Percentiles rank a stretch among this genome's conserved stretches.
Evolutionary conservation across 1,140 invertebrate species (phyloP).

Genomic region (Drosophila sechellia): DNA sequence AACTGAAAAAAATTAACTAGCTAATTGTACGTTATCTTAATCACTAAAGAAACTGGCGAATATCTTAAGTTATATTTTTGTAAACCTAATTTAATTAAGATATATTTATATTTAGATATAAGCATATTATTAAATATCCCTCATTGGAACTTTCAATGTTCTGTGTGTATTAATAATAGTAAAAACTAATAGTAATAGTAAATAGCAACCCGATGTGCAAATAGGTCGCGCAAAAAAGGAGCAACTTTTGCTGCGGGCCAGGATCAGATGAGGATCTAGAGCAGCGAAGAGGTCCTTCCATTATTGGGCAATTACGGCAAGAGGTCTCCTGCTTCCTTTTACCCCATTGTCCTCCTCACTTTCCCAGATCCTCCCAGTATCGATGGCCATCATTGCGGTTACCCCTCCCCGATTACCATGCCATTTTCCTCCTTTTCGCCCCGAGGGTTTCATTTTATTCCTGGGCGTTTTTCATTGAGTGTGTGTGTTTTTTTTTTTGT

Average conservation of each 20-base stretch:
- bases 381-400: conserved; percentile 49
- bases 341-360: conserved; percentile 16
- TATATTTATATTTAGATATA: no score
- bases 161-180: not conserved
- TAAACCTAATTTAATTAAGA: no score
- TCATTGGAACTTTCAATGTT: not conserved
- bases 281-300: conserved; percentile 32
- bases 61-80: no score
- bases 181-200: not conserved
- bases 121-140: no score
- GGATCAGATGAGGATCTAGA: conserved; percentile 30
- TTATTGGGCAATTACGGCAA: conserved; percentile 73
- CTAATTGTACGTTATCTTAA: not conserved
- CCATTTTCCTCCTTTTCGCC: conserved; percentile 2
- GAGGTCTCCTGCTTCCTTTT: conserved; percentile 28
- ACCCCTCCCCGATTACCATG: conserved; percentile 1
- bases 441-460: conserved; percentile 2
- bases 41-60: no score
- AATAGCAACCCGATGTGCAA: conserved; percentile 44
- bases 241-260: conserved; percentile 51
- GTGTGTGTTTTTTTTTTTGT: not conserved
- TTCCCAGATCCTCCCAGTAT: conserved; percentile 30
- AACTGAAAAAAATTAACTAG: not conserved
- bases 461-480: conserved; percentile 4
- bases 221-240: conserved; percentile 58